phyloP scores from a whole-genome alignment of 1,140 invertebrate species.

The Hestina assimilis region DNA sequence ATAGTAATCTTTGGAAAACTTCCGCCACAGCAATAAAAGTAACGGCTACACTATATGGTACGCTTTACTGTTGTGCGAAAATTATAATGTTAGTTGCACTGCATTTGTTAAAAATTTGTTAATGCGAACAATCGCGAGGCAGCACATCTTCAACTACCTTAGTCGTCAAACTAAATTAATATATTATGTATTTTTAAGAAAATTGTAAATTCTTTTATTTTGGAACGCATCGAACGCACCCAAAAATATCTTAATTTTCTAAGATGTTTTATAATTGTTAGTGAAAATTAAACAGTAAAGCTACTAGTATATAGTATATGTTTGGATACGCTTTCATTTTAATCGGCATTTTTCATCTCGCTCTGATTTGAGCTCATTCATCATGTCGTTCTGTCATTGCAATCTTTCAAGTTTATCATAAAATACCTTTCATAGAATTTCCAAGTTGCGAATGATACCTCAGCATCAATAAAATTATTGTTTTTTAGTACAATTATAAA shows the following conservation, averaged over 20 bases:
- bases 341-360: too few relatives aligned
- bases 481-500: slow-evolving; percentile 1
- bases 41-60: background rate
- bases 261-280: background rate
- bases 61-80: background rate
- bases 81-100: background rate
- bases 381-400: too few relatives aligned
- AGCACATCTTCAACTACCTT: too few relatives aligned
- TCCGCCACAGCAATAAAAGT: too few relatives aligned
- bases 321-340: background rate
- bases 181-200: background rate
- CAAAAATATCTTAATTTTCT: background rate
- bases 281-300: slow-evolving; percentile 5
- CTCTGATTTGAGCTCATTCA: too few relatives aligned
- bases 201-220: background rate
- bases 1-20: background rate
- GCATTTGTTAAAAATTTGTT: background rate
- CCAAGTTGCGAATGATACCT: slow-evolving; percentile 2
- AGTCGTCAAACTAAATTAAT: too few relatives aligned
- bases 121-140: background rate
- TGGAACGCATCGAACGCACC: background rate
- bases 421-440: too few relatives aligned
- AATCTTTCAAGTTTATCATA: too few relatives aligned
- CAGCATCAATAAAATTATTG: background rate
- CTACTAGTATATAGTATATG: background rate